Base-by-base conservation (phyloP, 2,888 invertebrate genomes). In the Biston betularia region DNA sequence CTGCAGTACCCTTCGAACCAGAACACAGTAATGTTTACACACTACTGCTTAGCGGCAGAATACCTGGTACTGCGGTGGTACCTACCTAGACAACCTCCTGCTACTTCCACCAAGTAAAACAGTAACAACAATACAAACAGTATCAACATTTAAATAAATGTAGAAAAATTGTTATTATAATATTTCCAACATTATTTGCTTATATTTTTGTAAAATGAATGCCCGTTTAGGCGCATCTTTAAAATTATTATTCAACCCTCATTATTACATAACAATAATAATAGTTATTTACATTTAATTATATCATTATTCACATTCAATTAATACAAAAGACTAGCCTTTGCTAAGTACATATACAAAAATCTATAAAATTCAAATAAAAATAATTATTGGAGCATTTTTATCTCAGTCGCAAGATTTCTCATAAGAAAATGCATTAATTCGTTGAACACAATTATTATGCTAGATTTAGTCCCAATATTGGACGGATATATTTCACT, bases 391-490 rank as follows among this genome's bases (percentile, higher is more conserved):
- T 71, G 75, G 75, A 75, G 75, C 75, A 75, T 75, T 72, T 72
- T 64, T 50, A 38, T 79, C 77, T 91, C 90, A 92, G 91, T 92
- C 90, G 87, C 81, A 85, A 79, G 81, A 76, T 75, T 79, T 79
- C 75, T 77, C 77, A n/a, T 56, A 58, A 49, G 57, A 71, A 74
- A 75, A 73, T 70, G 70, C 71, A 64, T 70, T 58, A 62, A 79
- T 91, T 91, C 90, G 91, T 90, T 92, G 92, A 92, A 92, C 90
- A 91, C 92, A 89, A 75, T 67, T 76, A 81, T 81, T 80, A 81
- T 79, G 78, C 77, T 82, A 78, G 58, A 61, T 42, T 53, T 54
- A 56, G 56, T 55, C 45, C 14, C 8, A 14, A 4, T 10, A 56
- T 49, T 68, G 83, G 86, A 85, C 83, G 83, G 83, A 74, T 46